phyloP scores from a whole-genome alignment of 2,113 vertebrate species.

The Eudorcas thomsonii region DNA sequence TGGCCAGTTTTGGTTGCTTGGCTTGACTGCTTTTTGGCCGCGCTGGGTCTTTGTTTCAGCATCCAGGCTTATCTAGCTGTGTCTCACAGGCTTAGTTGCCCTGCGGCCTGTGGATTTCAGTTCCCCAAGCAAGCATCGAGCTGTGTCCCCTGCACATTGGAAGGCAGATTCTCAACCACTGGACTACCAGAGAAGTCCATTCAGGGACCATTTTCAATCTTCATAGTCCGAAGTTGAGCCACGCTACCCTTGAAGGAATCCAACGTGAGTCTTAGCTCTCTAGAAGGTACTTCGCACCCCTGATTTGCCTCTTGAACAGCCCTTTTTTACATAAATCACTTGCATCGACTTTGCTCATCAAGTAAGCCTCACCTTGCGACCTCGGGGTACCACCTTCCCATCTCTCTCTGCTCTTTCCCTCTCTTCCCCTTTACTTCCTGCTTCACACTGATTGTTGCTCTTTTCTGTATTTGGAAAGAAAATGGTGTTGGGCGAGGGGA shows the following conservation, averaged over 20 bases:
- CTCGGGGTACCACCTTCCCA: neutral
- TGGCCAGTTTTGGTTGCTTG: neutral
- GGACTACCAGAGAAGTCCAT: neutral
- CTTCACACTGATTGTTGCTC: neutral
- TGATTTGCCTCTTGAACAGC: neutral
- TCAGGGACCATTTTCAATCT: neutral
- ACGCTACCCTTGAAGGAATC: neutral
- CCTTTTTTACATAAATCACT: neutral
- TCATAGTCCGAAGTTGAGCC: neutral
- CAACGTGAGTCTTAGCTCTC: neutral
- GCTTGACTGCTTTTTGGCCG: neutral
- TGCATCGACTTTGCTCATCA: rapidly evolving
- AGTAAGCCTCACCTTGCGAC: neutral
- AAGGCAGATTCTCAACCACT: neutral
- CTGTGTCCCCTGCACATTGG: neutral
- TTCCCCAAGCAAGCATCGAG: neutral
- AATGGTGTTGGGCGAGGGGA: neutral
- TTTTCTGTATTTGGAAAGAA: neutral
- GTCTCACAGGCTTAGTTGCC: neutral
- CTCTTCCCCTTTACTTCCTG: neutral
- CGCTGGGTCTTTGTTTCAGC: rapidly evolving
- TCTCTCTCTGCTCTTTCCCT: neutral
- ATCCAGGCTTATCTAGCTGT: neutral
- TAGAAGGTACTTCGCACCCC: neutral
- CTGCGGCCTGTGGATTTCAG: neutral